Evolutionary conservation across 2,888 invertebrate genomes (phyloP).

Genomic region (Ornithoptera alexandrae): DNA sequence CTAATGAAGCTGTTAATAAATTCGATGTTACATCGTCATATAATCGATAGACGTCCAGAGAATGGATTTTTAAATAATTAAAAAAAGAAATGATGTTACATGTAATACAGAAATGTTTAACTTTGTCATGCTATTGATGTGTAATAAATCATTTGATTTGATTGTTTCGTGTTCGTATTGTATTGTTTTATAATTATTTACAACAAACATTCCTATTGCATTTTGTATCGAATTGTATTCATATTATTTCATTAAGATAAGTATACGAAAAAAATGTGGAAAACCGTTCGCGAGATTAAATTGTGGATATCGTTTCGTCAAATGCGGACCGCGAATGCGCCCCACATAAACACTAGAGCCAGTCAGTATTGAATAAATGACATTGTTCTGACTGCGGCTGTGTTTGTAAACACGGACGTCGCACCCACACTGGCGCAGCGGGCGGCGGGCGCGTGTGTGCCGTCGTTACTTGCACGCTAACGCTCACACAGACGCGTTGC

Average conservation of each 20-base stretch:
- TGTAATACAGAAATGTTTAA: too few species aligned
- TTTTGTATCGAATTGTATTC: neutral
- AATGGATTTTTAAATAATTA: too few species aligned
- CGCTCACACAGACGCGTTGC: conserved; percentile 59
- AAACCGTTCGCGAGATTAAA: neutral
- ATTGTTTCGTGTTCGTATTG: too few species aligned
- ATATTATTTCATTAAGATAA: neutral
- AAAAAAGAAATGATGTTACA: too few species aligned
- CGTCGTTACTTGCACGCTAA: conserved; percentile 58
- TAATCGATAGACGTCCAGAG: too few species aligned
- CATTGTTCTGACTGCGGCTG: conserved; percentile 63
- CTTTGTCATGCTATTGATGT: too few species aligned
- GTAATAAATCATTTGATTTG: too few species aligned
- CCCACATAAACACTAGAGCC: conserved; percentile 55
- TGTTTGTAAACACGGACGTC: conserved; percentile 61
- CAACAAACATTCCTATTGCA: neutral
- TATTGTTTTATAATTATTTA: neutral
- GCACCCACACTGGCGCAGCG: conserved; percentile 45
- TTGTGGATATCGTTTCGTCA: conserved; percentile 2
- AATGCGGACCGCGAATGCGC: conserved; percentile 32
- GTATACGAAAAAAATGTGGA: neutral
- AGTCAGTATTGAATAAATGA: conserved; percentile 63
- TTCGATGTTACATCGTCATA: too few species aligned
- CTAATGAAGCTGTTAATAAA: too few species aligned
- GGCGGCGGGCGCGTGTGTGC: conserved; percentile 31